phyloP scores from a whole-genome alignment of 2,113 vertebrate species.

The Dolichallabes microphthalmus region DNA sequence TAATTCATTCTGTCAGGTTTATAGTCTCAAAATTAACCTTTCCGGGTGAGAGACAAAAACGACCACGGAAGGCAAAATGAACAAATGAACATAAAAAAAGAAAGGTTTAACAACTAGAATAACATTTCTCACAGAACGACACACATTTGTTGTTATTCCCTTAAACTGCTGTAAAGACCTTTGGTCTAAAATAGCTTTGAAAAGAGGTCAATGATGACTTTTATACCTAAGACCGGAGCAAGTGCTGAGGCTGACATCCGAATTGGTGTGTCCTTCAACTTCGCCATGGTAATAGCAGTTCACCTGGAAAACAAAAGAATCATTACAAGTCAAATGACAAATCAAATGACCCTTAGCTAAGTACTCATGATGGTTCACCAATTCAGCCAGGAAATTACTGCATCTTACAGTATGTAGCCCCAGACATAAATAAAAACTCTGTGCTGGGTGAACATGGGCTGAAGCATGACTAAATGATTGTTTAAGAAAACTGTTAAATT shows the following conservation, averaged over 20 bases:
- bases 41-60: not conserved
- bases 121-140: conserved; percentile 26
- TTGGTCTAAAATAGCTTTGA: not conserved
- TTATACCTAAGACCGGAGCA: conserved; percentile 74
- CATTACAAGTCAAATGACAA: not conserved
- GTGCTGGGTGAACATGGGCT: not conserved
- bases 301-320: conserved; percentile 55
- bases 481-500: not conserved
- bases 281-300: conserved; percentile 80
- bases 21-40: conserved; percentile 36
- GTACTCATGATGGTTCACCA: not conserved
- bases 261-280: conserved; percentile 67
- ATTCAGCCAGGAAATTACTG: not conserved
- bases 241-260: conserved; percentile 75
- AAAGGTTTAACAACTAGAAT: conserved; percentile 22
- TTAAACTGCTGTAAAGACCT: conserved; percentile 24
- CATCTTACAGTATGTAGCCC: not conserved
- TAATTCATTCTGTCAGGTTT: conserved; percentile 38
- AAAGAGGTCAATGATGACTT: not conserved
- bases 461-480: not conserved
- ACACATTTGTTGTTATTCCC: not conserved
- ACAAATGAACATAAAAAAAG: conserved; percentile 1
- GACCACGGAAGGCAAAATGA: conserved; percentile 24
- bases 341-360: not conserved
- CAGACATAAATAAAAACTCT: conserved; percentile 9